Evolutionary conservation across 2,888 invertebrate species (phyloP), one percentile per base, ranked within the genome.

Genomic region (Tetragonisca angustula): DNA sequence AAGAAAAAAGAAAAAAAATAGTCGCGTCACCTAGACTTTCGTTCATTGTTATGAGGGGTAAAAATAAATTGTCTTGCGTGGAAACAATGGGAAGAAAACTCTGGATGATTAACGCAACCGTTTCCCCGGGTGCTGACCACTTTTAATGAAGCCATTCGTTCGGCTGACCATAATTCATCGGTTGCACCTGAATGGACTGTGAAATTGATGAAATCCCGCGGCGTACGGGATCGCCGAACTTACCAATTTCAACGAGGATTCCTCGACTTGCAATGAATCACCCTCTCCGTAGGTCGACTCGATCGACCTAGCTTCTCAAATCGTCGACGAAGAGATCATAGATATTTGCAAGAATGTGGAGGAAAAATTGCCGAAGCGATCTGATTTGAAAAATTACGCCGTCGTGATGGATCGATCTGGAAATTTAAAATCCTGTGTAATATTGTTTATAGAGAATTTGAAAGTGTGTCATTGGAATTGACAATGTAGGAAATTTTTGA

Each of bases 201-300:
- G 62, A 83, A 89, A 87, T 85, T 85, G 89, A 89, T 88, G 87
- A 83, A 89, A 88, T 76, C 77, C 54, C 19, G 67, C 43, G 65
- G 56, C 76, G 69, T 52, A 74, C 54, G 71, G 69, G 54, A n/a
- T 75, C 75, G 84, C 82, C 82, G 71, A 77, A 78, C 78, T 81
- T 81, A 27, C 64, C 76, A 83, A 81, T 87, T 87, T 87, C 84
- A 69, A 56, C 74, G 80, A 83, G 82, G 76, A 82, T 83, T 88
- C 81, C 87, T 70, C 80, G 80, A 67, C 49, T 19, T 24, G 65
- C 83, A 79, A 91, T 90, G 88, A 90, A 88, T 91, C 87, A 87
- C 83, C 76, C 85, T 56, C 36, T 64, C 77, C 36, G 17, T 76
- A 67, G 36, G 56, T 32, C 32, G 32, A 78, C 76, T 76, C 80